Conservation (phyloP, 2,888 invertebrate species). For the Mycalesis mineus region DNA sequence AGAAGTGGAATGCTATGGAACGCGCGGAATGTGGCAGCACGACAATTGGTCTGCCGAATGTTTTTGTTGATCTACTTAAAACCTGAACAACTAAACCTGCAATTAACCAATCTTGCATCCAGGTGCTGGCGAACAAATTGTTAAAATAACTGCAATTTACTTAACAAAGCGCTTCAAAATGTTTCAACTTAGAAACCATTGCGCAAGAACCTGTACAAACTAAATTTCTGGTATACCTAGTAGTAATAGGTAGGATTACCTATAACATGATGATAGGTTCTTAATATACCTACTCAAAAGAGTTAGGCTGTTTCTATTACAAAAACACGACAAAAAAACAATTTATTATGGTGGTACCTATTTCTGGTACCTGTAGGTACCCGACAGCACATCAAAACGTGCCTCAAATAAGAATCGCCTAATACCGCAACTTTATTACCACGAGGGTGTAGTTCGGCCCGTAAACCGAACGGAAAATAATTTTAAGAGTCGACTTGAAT, state of each 20-base stretch:
- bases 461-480: conserved; percentile 14
- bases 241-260: too few species aligned
- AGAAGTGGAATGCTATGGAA: conserved; percentile 15
- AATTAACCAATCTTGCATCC: neutral
- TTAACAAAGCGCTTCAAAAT: too few species aligned
- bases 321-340: too few species aligned
- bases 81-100: conserved; percentile 10
- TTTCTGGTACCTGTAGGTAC: neutral
- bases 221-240: too few species aligned
- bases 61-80: conserved; percentile 17
- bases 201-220: too few species aligned
- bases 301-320: too few species aligned
- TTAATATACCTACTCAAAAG: too few species aligned
- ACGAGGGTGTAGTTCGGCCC: conserved; percentile 1
- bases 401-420: conserved; percentile 9
- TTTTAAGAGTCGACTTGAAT: conserved; percentile 31
- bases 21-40: conserved; percentile 24
- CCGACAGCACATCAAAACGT: conserved; percentile 10
- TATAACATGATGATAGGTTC: too few species aligned
- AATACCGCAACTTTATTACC: conserved; percentile 14
- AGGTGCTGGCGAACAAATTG: conserved; percentile 7
- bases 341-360: too few species aligned
- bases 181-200: too few species aligned
- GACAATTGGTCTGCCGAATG: conserved; percentile 19
- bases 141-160: neutral